These are phyloP conservation scores for Zaprionus tsacasi DNA, from an alignment of 1,140 invertebrate species.

Conservation along the genomic window DNA sequence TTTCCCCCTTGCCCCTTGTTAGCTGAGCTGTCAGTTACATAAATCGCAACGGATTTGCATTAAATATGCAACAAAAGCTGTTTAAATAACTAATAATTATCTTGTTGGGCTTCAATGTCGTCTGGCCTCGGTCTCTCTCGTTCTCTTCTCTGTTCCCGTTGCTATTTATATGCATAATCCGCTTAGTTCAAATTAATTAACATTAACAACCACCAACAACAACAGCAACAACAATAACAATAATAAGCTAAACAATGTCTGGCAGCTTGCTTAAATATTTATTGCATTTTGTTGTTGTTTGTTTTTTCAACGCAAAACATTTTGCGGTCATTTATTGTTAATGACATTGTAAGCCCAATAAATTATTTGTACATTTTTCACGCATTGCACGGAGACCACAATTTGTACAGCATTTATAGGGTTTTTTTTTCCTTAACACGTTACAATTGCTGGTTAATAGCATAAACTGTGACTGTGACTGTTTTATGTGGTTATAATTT, in stretches of 20 bases:
- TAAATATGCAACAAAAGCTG: conserved; percentile 73
- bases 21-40: conserved; percentile 43
- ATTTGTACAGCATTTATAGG: conserved; percentile 37
- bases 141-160: not conserved
- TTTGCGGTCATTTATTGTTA: conserved; percentile 70
- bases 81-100: conserved; percentile 83
- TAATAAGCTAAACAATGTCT: conserved; percentile 37
- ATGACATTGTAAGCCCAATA: conserved; percentile 77
- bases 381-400: conserved; percentile 29
- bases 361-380: conserved; percentile 57
- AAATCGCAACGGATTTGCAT: conserved; percentile 68
- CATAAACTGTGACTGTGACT: conserved; percentile 44
- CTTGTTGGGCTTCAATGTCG: conserved; percentile 71
- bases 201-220: conserved; percentile 55
- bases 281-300: conserved; percentile 39
- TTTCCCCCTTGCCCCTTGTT: not conserved
- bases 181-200: conserved; percentile 81
- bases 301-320: conserved; percentile 27
- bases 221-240: conserved; percentile 33
- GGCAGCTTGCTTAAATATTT: conserved; percentile 65
- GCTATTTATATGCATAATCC: conserved; percentile 73
- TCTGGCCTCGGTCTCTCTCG: conserved; percentile 24
- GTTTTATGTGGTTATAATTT: conserved; percentile 18
- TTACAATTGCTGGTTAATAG: conserved; percentile 49
- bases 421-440: not conserved